Conservation (phyloP, 2,888 invertebrate species). For the Luffia ferchaultella region DNA sequence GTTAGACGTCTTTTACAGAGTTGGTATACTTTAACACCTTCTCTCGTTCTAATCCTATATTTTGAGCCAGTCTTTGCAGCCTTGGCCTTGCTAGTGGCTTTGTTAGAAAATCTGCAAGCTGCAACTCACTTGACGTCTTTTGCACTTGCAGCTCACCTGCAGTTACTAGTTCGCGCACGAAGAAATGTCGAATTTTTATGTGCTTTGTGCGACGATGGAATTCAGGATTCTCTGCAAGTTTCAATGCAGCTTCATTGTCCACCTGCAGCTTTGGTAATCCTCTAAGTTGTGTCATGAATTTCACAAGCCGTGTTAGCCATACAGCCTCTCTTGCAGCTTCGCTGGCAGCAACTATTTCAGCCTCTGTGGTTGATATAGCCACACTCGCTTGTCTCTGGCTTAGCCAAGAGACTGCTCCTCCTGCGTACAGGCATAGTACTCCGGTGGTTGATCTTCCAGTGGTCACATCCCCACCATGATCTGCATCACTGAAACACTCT, state of each 20-base stretch:
- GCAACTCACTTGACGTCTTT: neutral
- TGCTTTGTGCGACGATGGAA: neutral
- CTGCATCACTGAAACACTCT: slow-evolving; percentile 2
- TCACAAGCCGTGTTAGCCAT: neutral
- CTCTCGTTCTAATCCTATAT: neutral
- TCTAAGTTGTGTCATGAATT: neutral
- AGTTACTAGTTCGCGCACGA: neutral
- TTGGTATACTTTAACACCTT: neutral
- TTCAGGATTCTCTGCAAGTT: neutral
- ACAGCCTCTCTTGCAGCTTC: slow-evolving; percentile 1
- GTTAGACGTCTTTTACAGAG: too few relatives aligned
- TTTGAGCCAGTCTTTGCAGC: neutral
- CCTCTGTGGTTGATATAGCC: neutral
- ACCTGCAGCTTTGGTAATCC: neutral
- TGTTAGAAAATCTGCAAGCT: neutral
- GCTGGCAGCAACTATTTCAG: slow-evolving; percentile 2
- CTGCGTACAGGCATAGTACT: neutral
- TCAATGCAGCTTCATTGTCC: neutral
- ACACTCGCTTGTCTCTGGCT: neutral
- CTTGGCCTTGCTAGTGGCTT: neutral
- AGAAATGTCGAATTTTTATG: neutral
- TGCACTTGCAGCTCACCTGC: neutral
- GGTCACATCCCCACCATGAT: neutral
- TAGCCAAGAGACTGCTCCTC: neutral
- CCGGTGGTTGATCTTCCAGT: slow-evolving; percentile 3